Evolutionary conservation across 2,797 vertebrate species (phyloP).

Genomic region (Xerus rutilus): DNA sequence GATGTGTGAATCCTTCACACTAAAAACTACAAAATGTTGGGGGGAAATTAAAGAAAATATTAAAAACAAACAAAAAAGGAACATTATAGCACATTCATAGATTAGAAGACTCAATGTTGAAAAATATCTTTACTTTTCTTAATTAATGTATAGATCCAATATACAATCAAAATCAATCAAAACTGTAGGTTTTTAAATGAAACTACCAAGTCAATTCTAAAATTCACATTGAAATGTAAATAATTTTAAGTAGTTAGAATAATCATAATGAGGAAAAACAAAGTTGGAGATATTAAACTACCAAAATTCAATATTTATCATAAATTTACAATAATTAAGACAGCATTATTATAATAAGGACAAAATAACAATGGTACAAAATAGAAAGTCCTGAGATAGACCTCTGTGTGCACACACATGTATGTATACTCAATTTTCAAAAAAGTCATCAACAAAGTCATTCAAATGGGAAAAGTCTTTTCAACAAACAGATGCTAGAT

Average conservation of each 20-base stretch:
- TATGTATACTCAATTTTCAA: not conserved
- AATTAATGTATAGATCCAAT: not conserved
- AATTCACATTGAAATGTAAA: not conserved
- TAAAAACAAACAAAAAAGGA: not conserved
- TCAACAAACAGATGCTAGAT: not conserved
- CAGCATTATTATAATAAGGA: not conserved
- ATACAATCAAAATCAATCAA: not conserved
- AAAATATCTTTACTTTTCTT: not conserved
- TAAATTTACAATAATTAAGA: not conserved
- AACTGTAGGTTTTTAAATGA: not conserved
- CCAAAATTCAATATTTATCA: not conserved
- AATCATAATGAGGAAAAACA: slow-evolving; percentile 1
- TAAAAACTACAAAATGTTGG: not conserved
- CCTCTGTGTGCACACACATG: not conserved
- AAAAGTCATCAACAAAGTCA: not conserved
- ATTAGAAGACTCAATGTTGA: not conserved
- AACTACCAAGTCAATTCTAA: slow-evolving; percentile 7
- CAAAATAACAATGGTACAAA: not conserved
- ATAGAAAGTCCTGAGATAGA: not conserved
- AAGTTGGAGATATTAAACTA: not conserved
- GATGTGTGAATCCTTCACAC: not conserved
- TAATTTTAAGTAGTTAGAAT: not conserved
- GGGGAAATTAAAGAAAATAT: not conserved
- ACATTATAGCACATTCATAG: no score
- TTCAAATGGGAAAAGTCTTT: slow-evolving; percentile 3